phyloP scores from a whole-genome alignment of 2,113 vertebrate genomes.

The Nipponia nippon region DNA sequence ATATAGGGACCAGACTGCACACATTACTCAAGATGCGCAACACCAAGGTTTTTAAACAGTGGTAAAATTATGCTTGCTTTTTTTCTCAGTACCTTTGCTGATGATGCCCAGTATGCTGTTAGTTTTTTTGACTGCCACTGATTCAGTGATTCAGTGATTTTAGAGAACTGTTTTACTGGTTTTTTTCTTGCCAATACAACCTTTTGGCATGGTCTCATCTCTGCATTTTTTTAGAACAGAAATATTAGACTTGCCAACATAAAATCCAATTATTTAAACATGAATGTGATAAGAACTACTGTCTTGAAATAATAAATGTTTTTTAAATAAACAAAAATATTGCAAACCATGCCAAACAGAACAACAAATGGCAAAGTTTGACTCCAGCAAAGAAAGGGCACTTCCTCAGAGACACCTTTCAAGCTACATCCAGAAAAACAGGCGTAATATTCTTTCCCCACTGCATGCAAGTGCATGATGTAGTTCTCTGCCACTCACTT shows the following conservation, averaged over 20 bases:
- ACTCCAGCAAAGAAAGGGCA: background rate
- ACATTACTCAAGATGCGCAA: fast-evolving
- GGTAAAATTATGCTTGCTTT: background rate
- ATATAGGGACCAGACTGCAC: background rate
- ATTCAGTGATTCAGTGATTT: background rate
- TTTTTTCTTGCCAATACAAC: background rate
- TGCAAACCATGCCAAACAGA: background rate
- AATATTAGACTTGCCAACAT: background rate
- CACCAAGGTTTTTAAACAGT: background rate
- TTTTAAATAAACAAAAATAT: background rate
- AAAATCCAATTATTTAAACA: background rate
- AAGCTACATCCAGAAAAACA: background rate
- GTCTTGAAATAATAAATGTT: background rate
- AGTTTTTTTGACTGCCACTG: background rate
- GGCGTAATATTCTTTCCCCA: background rate
- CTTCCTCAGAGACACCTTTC: background rate
- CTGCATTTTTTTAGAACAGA: background rate
- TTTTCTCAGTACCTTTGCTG: background rate
- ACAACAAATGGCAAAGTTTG: background rate
- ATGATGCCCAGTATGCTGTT: background rate
- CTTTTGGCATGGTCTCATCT: background rate
- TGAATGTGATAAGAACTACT: background rate
- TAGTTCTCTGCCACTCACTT: background rate
- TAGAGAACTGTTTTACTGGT: background rate
- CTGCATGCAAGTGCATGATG: fast-evolving